Conservation (phyloP, 2,888 invertebrate species). For the Leptura quadrifasciata region DNA sequence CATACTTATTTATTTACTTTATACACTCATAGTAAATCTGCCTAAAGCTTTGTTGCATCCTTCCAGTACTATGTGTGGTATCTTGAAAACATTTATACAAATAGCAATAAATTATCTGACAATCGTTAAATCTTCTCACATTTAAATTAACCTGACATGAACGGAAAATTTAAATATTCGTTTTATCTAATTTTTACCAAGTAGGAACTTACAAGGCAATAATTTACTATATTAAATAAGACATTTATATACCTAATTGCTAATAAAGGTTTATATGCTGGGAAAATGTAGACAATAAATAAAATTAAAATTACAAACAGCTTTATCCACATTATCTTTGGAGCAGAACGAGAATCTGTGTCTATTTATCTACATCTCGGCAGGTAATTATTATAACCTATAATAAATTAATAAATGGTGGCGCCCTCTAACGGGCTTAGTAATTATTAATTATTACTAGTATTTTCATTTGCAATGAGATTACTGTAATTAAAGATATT, state of each 20-base stretch:
- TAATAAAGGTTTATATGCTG: conserved; percentile 29
- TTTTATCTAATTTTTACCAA: neutral
- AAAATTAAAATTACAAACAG: conserved; percentile 31
- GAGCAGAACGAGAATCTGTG: conserved; percentile 33
- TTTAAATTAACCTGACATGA: conserved; percentile 3
- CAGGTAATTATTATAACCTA: conserved; percentile 25
- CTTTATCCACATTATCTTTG: conserved; percentile 31
- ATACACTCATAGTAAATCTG: too few relatives aligned
- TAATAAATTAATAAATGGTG: conserved; percentile 35
- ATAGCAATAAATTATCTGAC: neutral
- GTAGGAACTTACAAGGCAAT: conserved; percentile 14
- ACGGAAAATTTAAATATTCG: conserved; percentile 16
- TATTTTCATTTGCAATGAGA: conserved; percentile 28
- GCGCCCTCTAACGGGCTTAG: conserved; percentile 37
- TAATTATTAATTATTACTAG: conserved; percentile 38
- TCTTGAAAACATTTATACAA: neutral
- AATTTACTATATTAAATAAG: conserved; percentile 32
- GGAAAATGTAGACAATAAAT: conserved; percentile 31
- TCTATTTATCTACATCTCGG: conserved; percentile 23
- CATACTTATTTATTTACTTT: too few relatives aligned
- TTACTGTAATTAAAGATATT: conserved; percentile 35
- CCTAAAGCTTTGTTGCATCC: too few relatives aligned
- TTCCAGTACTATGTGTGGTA: neutral
- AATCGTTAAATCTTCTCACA: neutral
- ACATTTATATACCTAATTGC: conserved; percentile 25